Base-by-base conservation (phyloP, 1,140 invertebrate species). In the Rhyacophila brunnea region DNA sequence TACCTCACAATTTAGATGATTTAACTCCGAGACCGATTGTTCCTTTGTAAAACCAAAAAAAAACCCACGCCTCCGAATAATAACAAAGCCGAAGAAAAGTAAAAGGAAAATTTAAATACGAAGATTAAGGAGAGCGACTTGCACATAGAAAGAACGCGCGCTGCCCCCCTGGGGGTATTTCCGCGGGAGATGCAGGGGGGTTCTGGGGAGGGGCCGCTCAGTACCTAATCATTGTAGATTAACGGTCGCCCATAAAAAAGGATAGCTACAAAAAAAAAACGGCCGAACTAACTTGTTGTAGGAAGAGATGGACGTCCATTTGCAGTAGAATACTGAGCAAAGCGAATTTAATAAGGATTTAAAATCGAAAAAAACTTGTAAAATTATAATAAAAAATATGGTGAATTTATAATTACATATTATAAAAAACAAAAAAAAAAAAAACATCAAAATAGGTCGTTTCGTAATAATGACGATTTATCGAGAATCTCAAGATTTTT, bases 191-290 rank as follows among this genome's bases (percentile, higher is more conserved):
- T 28, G 23, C 38, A 43, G 23, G 28, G 43, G 43, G 47, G 18
- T 32, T 18, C 40, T 18, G 20, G 20, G 32, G 49, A 42, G 43
- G 43, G 28, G 13, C 46, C 35, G 9, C 9, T 36, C n/a, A 15
- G 42, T 52, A 57, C 23, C 53, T 59, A 59, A 59, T 59, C 57
- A 59, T 53, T 59, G 57, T 52, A 59, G 57, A 59, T 59, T 59
- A 59, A 59, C 57, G 57, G 32, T 19, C 34, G 32, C 23, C 35
- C 49, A 34, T 45, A 52, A 40, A 59, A 59, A 47, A 45, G 32
- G 18, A 36, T 45, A 20, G 42, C 20, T 36, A 38, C 32, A 44
- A 53, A 59, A 28, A 28, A 28, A 28, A 28, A 28, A 28, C 23
- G 9, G 23, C 23, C 3, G 23, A 28, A 53, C 48, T 40, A 40